These are phyloP conservation scores for Diachasmimorpha longicaudata DNA, from an alignment of 1,140 invertebrate species.

Conservation along the genomic window DNA sequence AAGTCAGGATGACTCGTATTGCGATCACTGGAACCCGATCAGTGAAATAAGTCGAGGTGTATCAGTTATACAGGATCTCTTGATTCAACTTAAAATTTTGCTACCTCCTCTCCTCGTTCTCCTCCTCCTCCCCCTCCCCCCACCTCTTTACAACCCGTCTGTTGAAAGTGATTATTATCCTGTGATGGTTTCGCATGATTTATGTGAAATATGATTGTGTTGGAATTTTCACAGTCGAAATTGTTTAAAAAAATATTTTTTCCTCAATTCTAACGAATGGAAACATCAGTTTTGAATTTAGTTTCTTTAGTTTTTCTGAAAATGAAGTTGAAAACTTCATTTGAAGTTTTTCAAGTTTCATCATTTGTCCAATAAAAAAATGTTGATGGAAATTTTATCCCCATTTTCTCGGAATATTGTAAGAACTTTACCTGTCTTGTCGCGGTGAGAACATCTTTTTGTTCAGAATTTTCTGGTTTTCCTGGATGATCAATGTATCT, in stretches of 20 bases:
- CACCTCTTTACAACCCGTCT: not conserved
- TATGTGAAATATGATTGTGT: not conserved
- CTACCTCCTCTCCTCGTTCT: not conserved
- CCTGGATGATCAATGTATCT: not conserved
- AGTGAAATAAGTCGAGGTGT: not conserved
- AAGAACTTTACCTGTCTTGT: too few species aligned
- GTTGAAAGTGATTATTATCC: not conserved
- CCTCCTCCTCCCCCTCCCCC: not conserved
- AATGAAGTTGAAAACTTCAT: too few species aligned
- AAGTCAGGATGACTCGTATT: not conserved
- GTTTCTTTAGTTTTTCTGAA: too few species aligned
- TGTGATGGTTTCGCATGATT: not conserved
- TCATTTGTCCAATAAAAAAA: too few species aligned
- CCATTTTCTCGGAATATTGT: too few species aligned
- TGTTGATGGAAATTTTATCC: too few species aligned
- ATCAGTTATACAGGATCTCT: not conserved
- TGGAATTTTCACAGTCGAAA: not conserved
- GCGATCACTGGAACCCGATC: not conserved
- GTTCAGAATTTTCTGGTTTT: not conserved
- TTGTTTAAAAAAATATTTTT: not conserved
- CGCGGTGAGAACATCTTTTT: not conserved
- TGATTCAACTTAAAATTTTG: not conserved
- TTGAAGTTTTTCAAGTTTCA: too few species aligned
- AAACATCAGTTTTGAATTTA: not conserved
- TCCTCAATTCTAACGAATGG: not conserved